phyloP scores from a whole-genome alignment of 30 jellyfish, hydroid and myxozoan species.

The Aurelia sp. region DNA sequence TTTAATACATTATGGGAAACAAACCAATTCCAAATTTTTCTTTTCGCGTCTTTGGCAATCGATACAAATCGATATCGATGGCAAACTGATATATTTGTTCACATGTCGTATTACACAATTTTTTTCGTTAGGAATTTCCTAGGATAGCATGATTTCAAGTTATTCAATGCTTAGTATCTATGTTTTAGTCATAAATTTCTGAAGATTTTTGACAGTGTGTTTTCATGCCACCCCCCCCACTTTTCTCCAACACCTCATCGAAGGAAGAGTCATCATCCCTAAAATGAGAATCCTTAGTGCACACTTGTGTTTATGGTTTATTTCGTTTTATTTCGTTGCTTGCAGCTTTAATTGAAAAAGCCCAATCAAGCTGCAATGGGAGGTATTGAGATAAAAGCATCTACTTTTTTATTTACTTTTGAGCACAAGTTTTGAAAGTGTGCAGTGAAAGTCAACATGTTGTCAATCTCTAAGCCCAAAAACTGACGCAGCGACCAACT shows the following conservation, averaged over 20 bases:
- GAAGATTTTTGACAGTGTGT: background rate
- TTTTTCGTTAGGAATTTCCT: slow-evolving; percentile 4
- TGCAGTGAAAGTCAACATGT: too few species aligned
- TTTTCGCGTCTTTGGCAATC: too few species aligned
- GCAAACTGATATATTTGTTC: background rate
- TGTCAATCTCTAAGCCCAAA: too few species aligned
- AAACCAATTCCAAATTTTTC: too few species aligned
- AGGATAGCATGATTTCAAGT: background rate
- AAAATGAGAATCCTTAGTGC: slow-evolving; percentile 1
- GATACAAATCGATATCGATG: too few species aligned
- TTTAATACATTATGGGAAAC: too few species aligned
- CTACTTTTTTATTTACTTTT: too few species aligned
- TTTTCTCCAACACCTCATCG: slow-evolving; percentile 6
- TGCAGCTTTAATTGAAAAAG: background rate
- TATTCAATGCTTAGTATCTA: background rate
- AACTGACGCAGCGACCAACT: too few species aligned
- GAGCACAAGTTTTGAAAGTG: too few species aligned
- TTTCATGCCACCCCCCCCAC: background rate
- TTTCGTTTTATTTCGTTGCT: slow-evolving; percentile 1
- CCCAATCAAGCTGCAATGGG: too few species aligned
- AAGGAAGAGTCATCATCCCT: slow-evolving; percentile 9
- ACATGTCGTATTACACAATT: background rate
- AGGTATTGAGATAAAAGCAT: too few species aligned
- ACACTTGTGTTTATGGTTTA: slow-evolving; percentile 5
- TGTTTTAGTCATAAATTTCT: background rate